Conservation (phyloP, 2,888 invertebrate species). For the Parochlus steinenii region DNA sequence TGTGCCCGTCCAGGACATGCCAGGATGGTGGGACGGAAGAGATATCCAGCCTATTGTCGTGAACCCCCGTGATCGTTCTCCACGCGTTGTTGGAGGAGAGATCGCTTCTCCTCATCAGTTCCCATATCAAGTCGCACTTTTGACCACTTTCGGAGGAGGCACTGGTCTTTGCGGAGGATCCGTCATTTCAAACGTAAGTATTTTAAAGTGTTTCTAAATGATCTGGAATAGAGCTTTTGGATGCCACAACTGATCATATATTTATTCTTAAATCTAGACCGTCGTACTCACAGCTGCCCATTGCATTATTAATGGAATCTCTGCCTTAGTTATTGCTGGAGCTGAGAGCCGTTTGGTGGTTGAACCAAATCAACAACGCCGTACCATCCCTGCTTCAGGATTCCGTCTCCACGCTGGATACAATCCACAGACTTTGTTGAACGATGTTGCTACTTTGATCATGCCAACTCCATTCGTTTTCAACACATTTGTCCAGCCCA, state of each 20-base stretch:
- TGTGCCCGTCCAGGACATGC: conserved; percentile 1
- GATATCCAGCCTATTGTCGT: not conserved
- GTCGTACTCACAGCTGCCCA: conserved; percentile 2
- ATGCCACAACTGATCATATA: too few relatives aligned
- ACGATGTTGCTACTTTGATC: conserved; percentile 24
- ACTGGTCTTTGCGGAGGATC: too few relatives aligned
- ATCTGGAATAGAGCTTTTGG: too few relatives aligned
- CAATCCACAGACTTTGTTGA: conserved; percentile 19
- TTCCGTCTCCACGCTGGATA: conserved; percentile 5
- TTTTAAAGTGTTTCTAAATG: too few relatives aligned
- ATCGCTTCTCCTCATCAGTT: not conserved
- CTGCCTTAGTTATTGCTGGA: not conserved
- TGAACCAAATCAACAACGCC: conserved; percentile 4
- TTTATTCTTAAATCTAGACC: too few relatives aligned
- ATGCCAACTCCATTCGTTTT: conserved; percentile 18
- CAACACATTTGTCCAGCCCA: conserved; percentile 20
- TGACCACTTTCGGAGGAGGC: not conserved
- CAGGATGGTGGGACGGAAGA: conserved; percentile 9
- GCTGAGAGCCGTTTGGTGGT: not conserved
- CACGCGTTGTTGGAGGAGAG: conserved; percentile 6
- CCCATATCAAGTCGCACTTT: conserved; percentile 6
- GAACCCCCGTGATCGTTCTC: not conserved
- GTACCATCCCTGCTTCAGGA: not conserved
- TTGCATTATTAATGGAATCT: not conserved
- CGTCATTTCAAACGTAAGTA: too few relatives aligned